A percentile compares a stretch with the other conserved stretches of the same genome.
Evolutionary conservation across 1,140 invertebrate genomes (phyloP).

Genomic region (Plutomurus gul): DNA sequence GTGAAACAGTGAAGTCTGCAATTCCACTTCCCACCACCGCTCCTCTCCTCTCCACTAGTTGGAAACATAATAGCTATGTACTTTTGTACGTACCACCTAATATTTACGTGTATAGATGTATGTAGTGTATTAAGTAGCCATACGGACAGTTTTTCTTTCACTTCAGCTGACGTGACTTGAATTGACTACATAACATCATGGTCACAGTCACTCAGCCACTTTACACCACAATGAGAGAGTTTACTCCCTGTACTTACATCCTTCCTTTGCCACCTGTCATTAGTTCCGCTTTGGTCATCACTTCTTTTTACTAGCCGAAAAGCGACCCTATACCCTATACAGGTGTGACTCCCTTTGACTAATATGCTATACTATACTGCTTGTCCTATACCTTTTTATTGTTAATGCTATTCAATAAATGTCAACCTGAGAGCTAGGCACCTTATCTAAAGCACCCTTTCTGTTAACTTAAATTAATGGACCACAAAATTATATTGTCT

Average conservation of each 20-base stretch:
- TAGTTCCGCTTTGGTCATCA: neutral
- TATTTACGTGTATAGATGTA: neutral
- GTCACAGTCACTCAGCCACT: neutral
- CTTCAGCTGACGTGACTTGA: neutral
- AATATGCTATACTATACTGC: neutral
- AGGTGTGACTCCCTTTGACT: neutral
- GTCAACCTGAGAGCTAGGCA: too few relatives aligned
- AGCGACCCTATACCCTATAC: too few relatives aligned
- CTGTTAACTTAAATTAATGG: neutral
- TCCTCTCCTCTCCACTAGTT: too few relatives aligned
- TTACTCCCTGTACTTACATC: constrained; percentile 17
- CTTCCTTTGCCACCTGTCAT: constrained; percentile 28
- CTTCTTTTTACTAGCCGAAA: too few relatives aligned
- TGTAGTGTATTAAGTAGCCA: neutral
- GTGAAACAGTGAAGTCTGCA: neutral
- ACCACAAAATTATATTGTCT: neutral
- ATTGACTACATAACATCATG: neutral
- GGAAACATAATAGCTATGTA: neutral
- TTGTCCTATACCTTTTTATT: too few relatives aligned
- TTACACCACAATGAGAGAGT: constrained; percentile 25
- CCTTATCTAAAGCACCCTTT: neutral
- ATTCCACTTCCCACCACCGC: too few relatives aligned
- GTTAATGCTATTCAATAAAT: too few relatives aligned
- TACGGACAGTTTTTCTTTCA: neutral
- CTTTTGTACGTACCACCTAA: neutral